A percentile compares a stretch with the other conserved stretches of the same genome.
These are phyloP conservation scores for Drosophila bifasciata DNA, from an alignment of 1,140 invertebrate genomes.

Conservation along the genomic window DNA sequence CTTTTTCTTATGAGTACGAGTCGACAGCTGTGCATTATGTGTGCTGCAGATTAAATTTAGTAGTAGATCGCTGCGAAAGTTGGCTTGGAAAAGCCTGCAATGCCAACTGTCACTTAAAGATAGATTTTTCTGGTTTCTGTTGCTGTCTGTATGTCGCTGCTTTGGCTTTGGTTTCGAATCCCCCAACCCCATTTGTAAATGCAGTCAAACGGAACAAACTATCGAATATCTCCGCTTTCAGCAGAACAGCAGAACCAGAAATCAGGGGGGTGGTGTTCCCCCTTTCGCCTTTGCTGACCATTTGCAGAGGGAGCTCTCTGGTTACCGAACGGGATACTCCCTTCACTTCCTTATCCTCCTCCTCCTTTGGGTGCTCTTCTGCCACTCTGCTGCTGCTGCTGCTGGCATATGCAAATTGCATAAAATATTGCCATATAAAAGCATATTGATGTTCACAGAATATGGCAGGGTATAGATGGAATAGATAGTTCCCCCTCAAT, in stretches of 20 bases:
- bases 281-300: too few species aligned
- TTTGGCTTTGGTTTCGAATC: conserved; percentile 19
- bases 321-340: too few species aligned
- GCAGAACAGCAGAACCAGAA: too few species aligned
- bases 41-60: conserved; percentile 42
- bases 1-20: conserved; percentile 18
- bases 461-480: conserved; percentile 27
- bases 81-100: conserved; percentile 33
- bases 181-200: conserved; percentile 13
- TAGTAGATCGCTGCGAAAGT: conserved; percentile 39
- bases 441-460: conserved; percentile 79
- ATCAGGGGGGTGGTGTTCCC: too few species aligned
- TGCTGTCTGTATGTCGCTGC: conserved; percentile 6
- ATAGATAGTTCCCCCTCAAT: conserved; percentile 20
- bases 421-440: conserved; percentile 79
- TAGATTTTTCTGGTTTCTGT: conserved; percentile 50
- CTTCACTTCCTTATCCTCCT: not conserved
- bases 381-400: conserved; percentile 38
- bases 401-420: conserved; percentile 71
- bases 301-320: too few species aligned
- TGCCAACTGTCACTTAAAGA: conserved; percentile 41
- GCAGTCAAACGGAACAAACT: conserved; percentile 49
- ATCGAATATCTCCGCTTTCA: too few species aligned
- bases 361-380: conserved; percentile 10
- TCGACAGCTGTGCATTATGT: conserved; percentile 53